phyloP scores from a whole-genome alignment of 2,113 vertebrate genomes.

The Corythoichthys haematopterus region DNA sequence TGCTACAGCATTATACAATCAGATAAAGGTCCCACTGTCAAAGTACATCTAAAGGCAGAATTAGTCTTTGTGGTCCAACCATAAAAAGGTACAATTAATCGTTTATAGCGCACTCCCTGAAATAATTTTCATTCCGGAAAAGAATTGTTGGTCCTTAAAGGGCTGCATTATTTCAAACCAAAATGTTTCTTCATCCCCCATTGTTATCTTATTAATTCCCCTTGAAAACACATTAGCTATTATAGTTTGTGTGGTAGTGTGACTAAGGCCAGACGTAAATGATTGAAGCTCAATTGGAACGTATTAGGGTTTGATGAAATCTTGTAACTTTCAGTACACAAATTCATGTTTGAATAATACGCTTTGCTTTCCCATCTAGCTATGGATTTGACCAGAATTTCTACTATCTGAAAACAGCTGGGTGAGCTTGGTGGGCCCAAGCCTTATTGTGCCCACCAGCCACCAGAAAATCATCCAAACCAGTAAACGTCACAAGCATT shows the following conservation, averaged over 20 bases:
- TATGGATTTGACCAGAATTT: constrained; percentile 35
- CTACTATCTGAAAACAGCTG: constrained; percentile 22
- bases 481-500: background rate
- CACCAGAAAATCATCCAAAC: background rate
- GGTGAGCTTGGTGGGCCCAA: constrained; percentile 26
- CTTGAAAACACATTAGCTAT: no score
- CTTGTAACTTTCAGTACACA: background rate
- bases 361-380: constrained; percentile 14
- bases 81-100: background rate
- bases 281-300: background rate
- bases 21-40: constrained; percentile 45
- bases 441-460: background rate
- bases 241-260: no score
- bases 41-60: constrained; percentile 29
- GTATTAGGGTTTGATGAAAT: background rate
- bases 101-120: background rate
- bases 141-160: background rate
- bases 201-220: no score
- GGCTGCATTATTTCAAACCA: no score
- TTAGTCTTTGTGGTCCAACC: constrained; percentile 18
- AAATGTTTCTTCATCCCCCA: no score
- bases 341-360: background rate
- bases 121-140: background rate
- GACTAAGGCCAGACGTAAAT: no score
- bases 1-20: constrained; percentile 55